Percentiles rank a stretch among this genome's conserved stretches.
Evolutionary conservation across 2,113 vertebrate genomes (phyloP).

Genomic region (Lanius collurio): DNA sequence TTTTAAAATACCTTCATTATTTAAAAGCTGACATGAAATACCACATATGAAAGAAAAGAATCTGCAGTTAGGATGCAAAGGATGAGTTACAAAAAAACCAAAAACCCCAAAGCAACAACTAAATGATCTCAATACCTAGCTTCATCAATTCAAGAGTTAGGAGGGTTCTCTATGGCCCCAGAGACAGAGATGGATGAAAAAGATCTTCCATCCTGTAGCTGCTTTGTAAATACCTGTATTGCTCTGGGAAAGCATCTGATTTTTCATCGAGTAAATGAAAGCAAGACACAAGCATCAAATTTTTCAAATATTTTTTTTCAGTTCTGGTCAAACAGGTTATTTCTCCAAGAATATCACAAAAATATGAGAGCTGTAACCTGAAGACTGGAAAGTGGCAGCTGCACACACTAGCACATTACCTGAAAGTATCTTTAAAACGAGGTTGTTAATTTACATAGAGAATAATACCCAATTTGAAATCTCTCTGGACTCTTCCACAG

Average conservation of each 20-base stretch:
- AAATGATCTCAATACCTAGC: not conserved
- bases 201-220: not conserved
- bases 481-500: not conserved
- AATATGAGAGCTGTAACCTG: not conserved
- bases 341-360: not conserved
- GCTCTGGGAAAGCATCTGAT: not conserved
- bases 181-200: not conserved
- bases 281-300: not conserved
- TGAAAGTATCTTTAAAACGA: not conserved
- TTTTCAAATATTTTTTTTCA: not conserved
- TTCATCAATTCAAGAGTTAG: not conserved
- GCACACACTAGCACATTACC: not conserved
- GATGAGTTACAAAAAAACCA: rapidly evolving
- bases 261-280: not conserved
- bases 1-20: not conserved
- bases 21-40: not conserved
- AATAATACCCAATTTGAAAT: not conserved
- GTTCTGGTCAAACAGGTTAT: not conserved
- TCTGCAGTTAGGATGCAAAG: not conserved
- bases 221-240: not conserved
- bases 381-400: not conserved
- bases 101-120: not conserved
- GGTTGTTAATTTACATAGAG: not conserved
- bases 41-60: not conserved
- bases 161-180: not conserved